Evolutionary conservation across 2,797 vertebrate genomes (phyloP).

Genomic region (Acanthis flammea): DNA sequence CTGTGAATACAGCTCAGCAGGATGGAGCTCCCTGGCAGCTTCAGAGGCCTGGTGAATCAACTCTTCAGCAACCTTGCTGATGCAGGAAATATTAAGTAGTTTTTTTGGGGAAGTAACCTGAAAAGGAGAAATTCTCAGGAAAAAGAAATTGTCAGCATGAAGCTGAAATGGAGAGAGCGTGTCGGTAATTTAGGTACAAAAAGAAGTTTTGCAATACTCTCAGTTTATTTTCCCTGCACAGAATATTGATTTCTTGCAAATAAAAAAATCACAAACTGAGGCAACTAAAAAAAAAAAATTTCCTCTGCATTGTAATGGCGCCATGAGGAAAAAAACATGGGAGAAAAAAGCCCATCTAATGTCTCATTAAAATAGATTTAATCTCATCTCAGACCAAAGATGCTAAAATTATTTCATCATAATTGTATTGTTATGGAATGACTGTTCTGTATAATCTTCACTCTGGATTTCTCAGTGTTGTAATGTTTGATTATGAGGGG

Average conservation of each 20-base stretch:
- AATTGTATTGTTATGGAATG: conserved; percentile 64
- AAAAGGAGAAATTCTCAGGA: not conserved
- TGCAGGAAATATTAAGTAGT: not conserved
- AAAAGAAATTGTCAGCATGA: not conserved
- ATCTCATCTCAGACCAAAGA: conserved; percentile 55
- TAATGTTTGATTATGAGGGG: conserved; percentile 49
- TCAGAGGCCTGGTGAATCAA: not conserved
- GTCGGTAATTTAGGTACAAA: not conserved
- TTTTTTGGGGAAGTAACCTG: fast-evolving
- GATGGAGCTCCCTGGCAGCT: not conserved
- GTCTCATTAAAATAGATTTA: conserved; percentile 51
- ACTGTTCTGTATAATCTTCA: conserved; percentile 4
- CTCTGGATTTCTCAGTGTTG: conserved; percentile 19
- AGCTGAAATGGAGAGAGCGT: not conserved
- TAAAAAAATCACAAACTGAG: not conserved
- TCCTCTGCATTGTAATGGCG: not conserved
- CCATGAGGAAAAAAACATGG: conserved; percentile 15
- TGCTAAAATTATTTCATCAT: conserved; percentile 64
- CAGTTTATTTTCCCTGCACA: not conserved
- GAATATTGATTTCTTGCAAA: not conserved
- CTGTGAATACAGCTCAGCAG: not conserved
- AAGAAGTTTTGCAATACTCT: not conserved
- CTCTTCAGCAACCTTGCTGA: not conserved
- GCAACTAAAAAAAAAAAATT: not conserved
- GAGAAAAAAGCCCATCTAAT: conserved; percentile 30